Conservation (phyloP, 2,888 invertebrate genomes). For the Drosophila cognata region DNA sequence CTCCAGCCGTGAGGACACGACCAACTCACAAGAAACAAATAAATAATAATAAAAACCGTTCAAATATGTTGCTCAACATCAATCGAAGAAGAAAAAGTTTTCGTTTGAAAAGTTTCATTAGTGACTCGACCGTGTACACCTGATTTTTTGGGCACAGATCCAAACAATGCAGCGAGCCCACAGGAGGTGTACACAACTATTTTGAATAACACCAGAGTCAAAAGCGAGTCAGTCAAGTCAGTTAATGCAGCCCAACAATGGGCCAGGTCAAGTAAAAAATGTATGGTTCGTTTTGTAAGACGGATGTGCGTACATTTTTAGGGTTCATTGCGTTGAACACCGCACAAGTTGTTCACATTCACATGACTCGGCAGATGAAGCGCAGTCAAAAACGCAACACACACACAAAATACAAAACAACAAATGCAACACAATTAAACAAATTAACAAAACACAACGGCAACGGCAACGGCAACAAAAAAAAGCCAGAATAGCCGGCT, state of each 20-base stretch:
- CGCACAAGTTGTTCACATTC: constrained; percentile 75
- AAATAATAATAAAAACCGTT: constrained; percentile 47
- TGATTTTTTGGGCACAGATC: constrained; percentile 48
- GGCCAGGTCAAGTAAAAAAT: constrained; percentile 47
- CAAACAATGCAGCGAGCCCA: constrained; percentile 60
- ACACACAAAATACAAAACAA: constrained; percentile 1
- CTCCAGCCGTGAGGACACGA: constrained; percentile 77
- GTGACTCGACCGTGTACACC: constrained; percentile 59
- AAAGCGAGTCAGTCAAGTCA: constrained; percentile 22
- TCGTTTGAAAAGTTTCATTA: constrained; percentile 68
- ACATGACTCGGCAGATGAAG: constrained; percentile 74
- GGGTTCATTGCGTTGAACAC: constrained; percentile 73
- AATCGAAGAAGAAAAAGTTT: constrained; percentile 43
- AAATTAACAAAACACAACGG: constrained; percentile 70
- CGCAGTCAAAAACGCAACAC: constrained; percentile 45
- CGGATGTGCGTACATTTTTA: constrained; percentile 72
- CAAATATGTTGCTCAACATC: constrained; percentile 48
- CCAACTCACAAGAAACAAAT: constrained; percentile 38
- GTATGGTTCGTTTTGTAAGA: constrained; percentile 48
- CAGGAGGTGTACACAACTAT: constrained; percentile 64
- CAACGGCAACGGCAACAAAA: constrained; percentile 31
- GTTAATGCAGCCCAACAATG: constrained; percentile 33
- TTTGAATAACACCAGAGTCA: constrained; percentile 61
- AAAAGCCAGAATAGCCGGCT: constrained; percentile 9
- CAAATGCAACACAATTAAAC: constrained; percentile 75